phyloP scores from a whole-genome alignment of 1,140 invertebrate species.

The Venustaconcha ellipsiformis region DNA sequence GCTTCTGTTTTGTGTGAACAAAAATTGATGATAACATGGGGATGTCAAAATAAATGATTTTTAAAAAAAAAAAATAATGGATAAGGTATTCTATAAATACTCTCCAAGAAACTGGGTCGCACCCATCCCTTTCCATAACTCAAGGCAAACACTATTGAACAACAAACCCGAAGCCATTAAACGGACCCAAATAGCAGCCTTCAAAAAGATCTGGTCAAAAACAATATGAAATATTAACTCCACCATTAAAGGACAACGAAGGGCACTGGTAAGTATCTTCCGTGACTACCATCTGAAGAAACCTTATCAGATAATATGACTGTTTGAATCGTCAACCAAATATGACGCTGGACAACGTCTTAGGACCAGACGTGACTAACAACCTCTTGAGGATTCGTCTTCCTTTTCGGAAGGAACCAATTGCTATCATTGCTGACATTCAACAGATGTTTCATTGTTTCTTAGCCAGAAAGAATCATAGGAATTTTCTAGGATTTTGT shows the following conservation, averaged over 20 bases:
- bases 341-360: slow-evolving; percentile 33
- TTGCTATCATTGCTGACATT: slow-evolving; percentile 9
- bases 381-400: slow-evolving; percentile 11
- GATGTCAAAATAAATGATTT: slow-evolving; percentile 14
- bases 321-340: slow-evolving; percentile 35
- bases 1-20: slow-evolving; percentile 10
- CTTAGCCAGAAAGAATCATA: slow-evolving; percentile 21
- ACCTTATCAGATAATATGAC: slow-evolving; percentile 17
- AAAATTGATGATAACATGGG: slow-evolving; percentile 10
- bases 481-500: slow-evolving; percentile 33
- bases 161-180: slow-evolving; percentile 21
- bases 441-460: slow-evolving; percentile 39
- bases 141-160: slow-evolving; percentile 26
- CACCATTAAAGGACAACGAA: neutral
- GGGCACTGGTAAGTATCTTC: slow-evolving; percentile 39
- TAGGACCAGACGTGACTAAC: slow-evolving; percentile 65
- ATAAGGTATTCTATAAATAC: slow-evolving; percentile 13
- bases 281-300: slow-evolving; percentile 38
- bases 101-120: slow-evolving; percentile 27
- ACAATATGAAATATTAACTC: slow-evolving; percentile 35
- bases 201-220: slow-evolving; percentile 25
- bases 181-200: slow-evolving; percentile 24
- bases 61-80: slow-evolving; percentile 21
- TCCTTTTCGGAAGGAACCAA: neutral
- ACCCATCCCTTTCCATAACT: slow-evolving; percentile 32